Evolutionary conservation across 2,797 vertebrate genomes (phyloP).

Genomic region (Bovichtus variegatus): DNA sequence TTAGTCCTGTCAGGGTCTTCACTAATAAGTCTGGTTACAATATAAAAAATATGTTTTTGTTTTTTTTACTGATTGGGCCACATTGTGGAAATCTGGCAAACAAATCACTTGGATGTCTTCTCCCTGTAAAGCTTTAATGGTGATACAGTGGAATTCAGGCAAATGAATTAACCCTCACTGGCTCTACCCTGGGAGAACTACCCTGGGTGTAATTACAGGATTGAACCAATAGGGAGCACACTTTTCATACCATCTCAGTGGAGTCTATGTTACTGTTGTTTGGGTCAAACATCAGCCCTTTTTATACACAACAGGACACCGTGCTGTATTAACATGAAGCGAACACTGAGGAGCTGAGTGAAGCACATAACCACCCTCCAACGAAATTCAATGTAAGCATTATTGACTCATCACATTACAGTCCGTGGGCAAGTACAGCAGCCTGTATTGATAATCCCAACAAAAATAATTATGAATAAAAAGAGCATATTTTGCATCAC

Average conservation of each 20-base stretch:
- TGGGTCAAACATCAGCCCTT: not conserved
- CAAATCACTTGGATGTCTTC: not conserved
- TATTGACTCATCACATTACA: not conserved
- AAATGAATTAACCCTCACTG: not conserved
- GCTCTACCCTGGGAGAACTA: not conserved
- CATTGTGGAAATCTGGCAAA: not conserved
- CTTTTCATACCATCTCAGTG: constrained; percentile 63
- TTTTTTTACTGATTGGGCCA: not conserved
- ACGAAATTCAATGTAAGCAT: not conserved
- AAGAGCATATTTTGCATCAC: not conserved
- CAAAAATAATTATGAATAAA: too few relatives aligned
- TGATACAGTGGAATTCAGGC: not conserved
- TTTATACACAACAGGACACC: not conserved
- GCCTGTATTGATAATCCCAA: not conserved
- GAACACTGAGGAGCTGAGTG: not conserved
- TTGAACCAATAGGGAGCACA: constrained; percentile 73
- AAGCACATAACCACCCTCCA: not conserved
- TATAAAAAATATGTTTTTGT: too few relatives aligned
- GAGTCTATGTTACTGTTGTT: not conserved
- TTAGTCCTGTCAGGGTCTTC: not conserved
- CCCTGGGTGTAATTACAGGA: constrained; percentile 58
- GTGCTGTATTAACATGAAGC: constrained; percentile 17
- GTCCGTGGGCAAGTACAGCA: not conserved
- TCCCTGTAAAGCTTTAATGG: not conserved
- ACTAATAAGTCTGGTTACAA: too few relatives aligned